These are phyloP conservation scores for Hippocampus comes DNA, from an alignment of 2,113 vertebrate genomes.

Conservation along the genomic window DNA sequence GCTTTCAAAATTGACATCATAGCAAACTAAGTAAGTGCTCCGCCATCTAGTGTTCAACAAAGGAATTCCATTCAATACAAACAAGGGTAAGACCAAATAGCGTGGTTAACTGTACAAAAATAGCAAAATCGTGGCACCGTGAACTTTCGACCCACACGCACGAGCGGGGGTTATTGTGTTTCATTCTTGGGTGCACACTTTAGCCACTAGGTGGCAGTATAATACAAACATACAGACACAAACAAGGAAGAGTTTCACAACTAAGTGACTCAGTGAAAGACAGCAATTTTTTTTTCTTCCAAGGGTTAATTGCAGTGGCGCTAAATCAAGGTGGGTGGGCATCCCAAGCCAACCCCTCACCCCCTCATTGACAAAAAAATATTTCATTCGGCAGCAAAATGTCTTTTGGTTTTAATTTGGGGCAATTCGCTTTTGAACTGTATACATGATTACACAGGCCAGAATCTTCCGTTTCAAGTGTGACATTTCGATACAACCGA, in stretches of 20 bases:
- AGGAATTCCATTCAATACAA: too few relatives aligned
- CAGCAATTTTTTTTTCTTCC: background rate
- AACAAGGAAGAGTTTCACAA: background rate
- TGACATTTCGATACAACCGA: background rate
- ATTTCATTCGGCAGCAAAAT: background rate
- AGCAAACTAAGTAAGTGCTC: too few relatives aligned
- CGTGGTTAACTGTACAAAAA: too few relatives aligned
- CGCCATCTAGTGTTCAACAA: too few relatives aligned
- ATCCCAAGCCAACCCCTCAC: too few relatives aligned
- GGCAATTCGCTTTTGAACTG: background rate
- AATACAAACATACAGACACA: background rate
- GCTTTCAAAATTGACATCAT: too few relatives aligned
- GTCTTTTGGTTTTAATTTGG: background rate
- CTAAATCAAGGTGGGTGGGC: too few relatives aligned
- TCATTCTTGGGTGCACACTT: background rate
- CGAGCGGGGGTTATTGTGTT: background rate
- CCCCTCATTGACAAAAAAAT: background rate
- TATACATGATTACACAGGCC: background rate
- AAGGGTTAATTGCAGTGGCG: too few relatives aligned
- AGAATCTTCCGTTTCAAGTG: background rate
- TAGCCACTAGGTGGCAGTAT: background rate
- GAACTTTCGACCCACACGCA: too few relatives aligned
- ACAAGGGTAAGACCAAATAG: too few relatives aligned
- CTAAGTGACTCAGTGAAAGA: background rate
- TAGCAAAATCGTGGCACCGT: too few relatives aligned